Conservation (phyloP, 2,113 vertebrate species). For the Amphiprion percula region DNA sequence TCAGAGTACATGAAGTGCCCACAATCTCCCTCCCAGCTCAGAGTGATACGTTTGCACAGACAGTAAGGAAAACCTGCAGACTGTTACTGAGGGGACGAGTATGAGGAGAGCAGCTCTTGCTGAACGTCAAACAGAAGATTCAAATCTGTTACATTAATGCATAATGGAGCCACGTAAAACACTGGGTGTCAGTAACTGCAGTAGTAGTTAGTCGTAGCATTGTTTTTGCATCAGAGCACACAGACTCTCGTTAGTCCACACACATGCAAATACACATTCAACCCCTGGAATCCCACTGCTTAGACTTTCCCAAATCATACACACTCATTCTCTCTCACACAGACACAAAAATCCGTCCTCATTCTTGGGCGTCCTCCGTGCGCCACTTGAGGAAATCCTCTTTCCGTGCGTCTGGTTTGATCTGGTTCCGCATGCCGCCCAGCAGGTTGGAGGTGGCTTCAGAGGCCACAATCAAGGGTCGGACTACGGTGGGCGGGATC, state of each 20-base stretch:
- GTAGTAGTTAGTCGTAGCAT: conserved; percentile 65
- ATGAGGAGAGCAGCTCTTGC: conserved; percentile 15
- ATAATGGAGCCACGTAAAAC: conserved; percentile 65
- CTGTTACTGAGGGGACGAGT: conserved; percentile 23
- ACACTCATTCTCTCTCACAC: conserved; percentile 25
- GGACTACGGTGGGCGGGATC: conserved; percentile 92
- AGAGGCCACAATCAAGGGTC: conserved; percentile 91
- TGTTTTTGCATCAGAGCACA: conserved; percentile 70
- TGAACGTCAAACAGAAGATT: conserved; percentile 48
- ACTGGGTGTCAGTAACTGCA: conserved; percentile 66
- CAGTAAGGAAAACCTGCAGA: conserved; percentile 30
- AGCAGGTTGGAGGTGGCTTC: conserved; percentile 94
- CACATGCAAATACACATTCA: conserved; percentile 67
- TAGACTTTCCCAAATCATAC: conserved; percentile 35
- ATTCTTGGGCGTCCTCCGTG: conserved; percentile 86
- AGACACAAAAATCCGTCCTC: conserved; percentile 58
- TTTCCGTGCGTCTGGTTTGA: conserved; percentile 84
- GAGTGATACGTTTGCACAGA: conserved; percentile 74
- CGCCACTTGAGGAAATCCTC: conserved; percentile 86
- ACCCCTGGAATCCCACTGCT: conserved; percentile 33
- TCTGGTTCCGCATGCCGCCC: conserved; percentile 91
- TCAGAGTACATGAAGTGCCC: conserved; percentile 1
- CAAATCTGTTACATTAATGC: conserved; percentile 26
- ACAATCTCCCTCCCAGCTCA: conserved; percentile 12
- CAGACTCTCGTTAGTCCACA: conserved; percentile 46